Percentiles rank a stretch among this genome's conserved stretches.
Evolutionary conservation across 2,888 invertebrate genomes (phyloP).

Genomic region (Lysandra bellargus): DNA sequence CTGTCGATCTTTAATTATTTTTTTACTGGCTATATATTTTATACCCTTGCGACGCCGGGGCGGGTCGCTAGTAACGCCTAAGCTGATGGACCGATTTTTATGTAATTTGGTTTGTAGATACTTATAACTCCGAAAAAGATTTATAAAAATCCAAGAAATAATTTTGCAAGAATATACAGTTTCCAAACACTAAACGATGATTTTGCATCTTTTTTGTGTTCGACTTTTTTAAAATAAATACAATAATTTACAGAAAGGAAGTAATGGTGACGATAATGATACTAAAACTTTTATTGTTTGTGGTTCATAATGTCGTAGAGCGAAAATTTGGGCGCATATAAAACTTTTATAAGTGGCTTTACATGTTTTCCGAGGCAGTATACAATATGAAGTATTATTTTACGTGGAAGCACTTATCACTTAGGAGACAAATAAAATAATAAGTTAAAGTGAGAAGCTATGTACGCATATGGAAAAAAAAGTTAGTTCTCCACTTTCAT

Average conservation of each 20-base stretch:
- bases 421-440: constrained; percentile 26
- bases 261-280: constrained; percentile 10
- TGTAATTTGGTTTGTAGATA: neutral
- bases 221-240: no score
- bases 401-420: constrained; percentile 13
- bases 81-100: neutral
- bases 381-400: constrained; percentile 25
- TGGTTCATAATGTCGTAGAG: neutral
- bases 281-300: constrained; percentile 3
- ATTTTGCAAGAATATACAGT: no score
- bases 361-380: constrained; percentile 31
- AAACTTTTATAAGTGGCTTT: constrained; percentile 34
- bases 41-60: no score
- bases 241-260: constrained; percentile 5
- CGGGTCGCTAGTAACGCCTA: neutral
- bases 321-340: constrained; percentile 29
- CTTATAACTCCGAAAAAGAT: no score
- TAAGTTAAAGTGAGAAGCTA: constrained; percentile 27
- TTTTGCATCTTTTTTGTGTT: no score
- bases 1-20: no score
- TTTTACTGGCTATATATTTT: no score
- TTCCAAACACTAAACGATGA: no score
- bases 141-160: no score
- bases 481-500: constrained; percentile 1
- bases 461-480: constrained; percentile 24